Evolutionary conservation across 2,113 vertebrate species (phyloP), one percentile per base, ranked within the genome.

Genomic region (Salvelinus alpinus): DNA sequence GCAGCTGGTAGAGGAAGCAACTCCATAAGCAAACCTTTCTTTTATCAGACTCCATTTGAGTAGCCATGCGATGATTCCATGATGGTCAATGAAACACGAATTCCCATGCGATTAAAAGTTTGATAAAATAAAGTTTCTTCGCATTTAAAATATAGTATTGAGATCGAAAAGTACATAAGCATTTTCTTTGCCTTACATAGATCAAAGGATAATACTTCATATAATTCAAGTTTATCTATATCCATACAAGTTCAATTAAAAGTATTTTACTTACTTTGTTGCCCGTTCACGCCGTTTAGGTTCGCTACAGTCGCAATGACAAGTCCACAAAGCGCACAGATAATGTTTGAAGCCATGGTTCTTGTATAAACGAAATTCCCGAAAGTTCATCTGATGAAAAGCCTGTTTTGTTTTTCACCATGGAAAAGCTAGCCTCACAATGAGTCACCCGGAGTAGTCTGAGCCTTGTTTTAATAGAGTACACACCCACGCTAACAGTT

Each of bases 401-500:
- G 76, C 80, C 85, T 83, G 84, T 48, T 85, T 84, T 87, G 88
- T 81, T 85, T 80, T 88, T 84, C 82, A 89, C 84, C 87, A 82
- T 88, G 90, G 90, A 92, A 91, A 87, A 88, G 90, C 83, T 81
- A 84, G 87, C 92, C 89, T 90, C 89, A 90, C 89, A 91, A 88
- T 94, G 93, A 92, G 85, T 92, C 92, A 94, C 87, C 77, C 90
- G 73, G 80, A 89, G 87, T 88, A 90, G 86, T 90, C 88, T 87
- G 90, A 84, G 86, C 89, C 92, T 85, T 92, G 93, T 92, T 93
- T 92, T 92, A 93, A 92, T 74, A 88, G 90, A 77, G 90, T 85
- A 90, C 93, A 92, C 93, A 91, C 93, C 92, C 93, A 93, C 93
- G 90, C 92, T 72, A 80, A 84, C 91, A 88, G 87, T 83, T 87